Evolutionary conservation across 2,888 invertebrate genomes (phyloP).

Genomic region (Baronia brevicornis): DNA sequence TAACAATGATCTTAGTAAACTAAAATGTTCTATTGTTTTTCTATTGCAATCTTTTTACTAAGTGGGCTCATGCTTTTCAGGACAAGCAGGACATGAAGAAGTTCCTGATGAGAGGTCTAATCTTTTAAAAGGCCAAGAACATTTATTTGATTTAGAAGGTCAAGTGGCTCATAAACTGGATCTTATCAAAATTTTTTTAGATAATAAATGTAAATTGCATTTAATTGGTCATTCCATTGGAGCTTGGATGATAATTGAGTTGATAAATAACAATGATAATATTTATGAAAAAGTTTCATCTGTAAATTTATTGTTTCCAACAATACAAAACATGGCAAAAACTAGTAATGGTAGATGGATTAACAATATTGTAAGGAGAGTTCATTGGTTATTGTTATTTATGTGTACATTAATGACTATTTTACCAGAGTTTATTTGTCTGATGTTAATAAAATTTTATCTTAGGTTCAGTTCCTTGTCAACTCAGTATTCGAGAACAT

Average conservation of each 20-base stretch:
- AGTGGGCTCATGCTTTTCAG: constrained; percentile 71
- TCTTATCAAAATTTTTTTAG: constrained; percentile 84
- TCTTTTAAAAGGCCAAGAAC: constrained; percentile 66
- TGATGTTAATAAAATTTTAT: constrained; percentile 71
- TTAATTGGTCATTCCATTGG: constrained; percentile 95
- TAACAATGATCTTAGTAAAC: no score
- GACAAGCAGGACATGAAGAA: constrained; percentile 83
- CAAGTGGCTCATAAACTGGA: constrained; percentile 87
- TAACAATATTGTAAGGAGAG: constrained; percentile 73
- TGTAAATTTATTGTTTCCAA: constrained; percentile 88
- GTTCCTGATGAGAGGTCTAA: constrained; percentile 64
- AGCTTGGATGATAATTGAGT: constrained; percentile 85
- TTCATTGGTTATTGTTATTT: constrained; percentile 41
- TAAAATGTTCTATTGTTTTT: not conserved
- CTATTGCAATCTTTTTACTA: constrained; percentile 9
- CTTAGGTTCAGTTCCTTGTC: constrained; percentile 72
- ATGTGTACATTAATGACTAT: constrained; percentile 52
- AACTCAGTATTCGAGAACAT: constrained; percentile 55
- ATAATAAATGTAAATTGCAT: constrained; percentile 82
- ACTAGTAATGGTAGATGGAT: constrained; percentile 83
- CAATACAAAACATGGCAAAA: constrained; percentile 87
- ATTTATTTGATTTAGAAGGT: constrained; percentile 83
- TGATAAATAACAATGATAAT: constrained; percentile 76
- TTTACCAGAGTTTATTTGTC: constrained; percentile 72
- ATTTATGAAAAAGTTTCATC: constrained; percentile 75